Base-by-base conservation (phyloP, 1,140 invertebrate species). In the Glomeris maerens region DNA sequence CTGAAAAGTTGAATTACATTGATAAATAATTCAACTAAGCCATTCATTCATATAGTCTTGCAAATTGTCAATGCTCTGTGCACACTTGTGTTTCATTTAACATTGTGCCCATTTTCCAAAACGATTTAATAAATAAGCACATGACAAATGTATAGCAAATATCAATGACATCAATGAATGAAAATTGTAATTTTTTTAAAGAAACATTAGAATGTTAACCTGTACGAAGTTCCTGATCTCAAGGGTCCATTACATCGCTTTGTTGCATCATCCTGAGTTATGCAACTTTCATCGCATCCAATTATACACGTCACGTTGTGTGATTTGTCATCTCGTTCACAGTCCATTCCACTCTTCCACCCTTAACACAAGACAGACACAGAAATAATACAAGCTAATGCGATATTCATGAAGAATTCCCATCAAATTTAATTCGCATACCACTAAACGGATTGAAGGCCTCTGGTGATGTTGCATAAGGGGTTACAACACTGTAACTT, bases 211-310 rank as follows among this genome's bases (percentile, higher is more conserved):
- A 36, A 36, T 10, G 25, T 22, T 36, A 39, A 53, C 52, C 38
- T 28, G 22, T 53, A 53, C 21, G 3, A 3, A 7, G 49, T 51
- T 2, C 44, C 44, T 0, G 52, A 49, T 17, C 26, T 20, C 2
- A 54, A 26, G 1, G 49, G 49, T 2, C 49, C 52, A 29, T 54
- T 54, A 27, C 52, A 54, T 36, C 31, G 31, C 31, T 36, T 17
- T 36, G 10, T 17, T 36, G 10, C 31, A 36, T 10, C 10, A 13
- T 36, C 17, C 10, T 36, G 31, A n/a, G n/a, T n/a, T 36, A 13
- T 17, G 17, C 31, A 36, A 36, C 17, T 36, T 10, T 10, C 31
- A 17, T 36, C 31, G 17, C 10, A 10, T 36, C 31, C 31, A 36
- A 36, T 17, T 17, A 36, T 10, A 36, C 10, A 36, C 17, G 31